Conservation (phyloP, 1,140 invertebrate genomes). For the Drosophila prosaltans region DNA sequence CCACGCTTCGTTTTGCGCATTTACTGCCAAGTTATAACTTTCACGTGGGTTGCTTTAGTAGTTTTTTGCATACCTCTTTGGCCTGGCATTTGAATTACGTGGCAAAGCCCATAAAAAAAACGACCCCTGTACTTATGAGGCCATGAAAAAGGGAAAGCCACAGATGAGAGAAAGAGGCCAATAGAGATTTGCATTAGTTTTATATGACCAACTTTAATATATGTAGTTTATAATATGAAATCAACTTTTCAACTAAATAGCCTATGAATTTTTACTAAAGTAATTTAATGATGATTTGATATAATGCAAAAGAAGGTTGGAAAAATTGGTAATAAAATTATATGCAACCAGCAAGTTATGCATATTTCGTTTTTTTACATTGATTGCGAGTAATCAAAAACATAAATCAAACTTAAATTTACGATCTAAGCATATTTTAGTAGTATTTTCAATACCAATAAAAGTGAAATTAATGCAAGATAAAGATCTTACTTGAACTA, state of each 20-base stretch:
- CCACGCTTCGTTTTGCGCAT: conserved; percentile 65
- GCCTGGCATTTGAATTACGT: conserved; percentile 19
- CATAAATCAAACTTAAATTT: too few relatives aligned
- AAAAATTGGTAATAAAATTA: not conserved
- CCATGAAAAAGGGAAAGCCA: not conserved
- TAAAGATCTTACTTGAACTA: too few relatives aligned
- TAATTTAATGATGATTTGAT: not conserved
- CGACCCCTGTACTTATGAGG: conserved; percentile 4
- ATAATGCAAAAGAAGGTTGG: not conserved
- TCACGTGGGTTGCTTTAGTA: conserved; percentile 70
- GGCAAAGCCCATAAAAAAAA: conserved; percentile 42
- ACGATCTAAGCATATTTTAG: too few relatives aligned
- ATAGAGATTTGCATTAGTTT: conserved; percentile 49
- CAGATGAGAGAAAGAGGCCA: not conserved
- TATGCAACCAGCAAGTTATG: too few relatives aligned
- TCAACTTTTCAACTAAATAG: conserved; percentile 2
- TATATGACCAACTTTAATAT: conserved; percentile 54
- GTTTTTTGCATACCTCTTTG: conserved; percentile 36
- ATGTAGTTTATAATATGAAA: conserved; percentile 40
- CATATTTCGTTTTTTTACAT: too few relatives aligned
- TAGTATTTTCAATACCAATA: too few relatives aligned
- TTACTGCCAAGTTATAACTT: conserved; percentile 75
- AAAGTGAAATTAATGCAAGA: too few relatives aligned
- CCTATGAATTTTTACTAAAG: not conserved
- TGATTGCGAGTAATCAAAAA: too few relatives aligned